Evolutionary conservation across 1,140 invertebrate species (phyloP).

Genomic region (Trinorchestia longiramus): DNA sequence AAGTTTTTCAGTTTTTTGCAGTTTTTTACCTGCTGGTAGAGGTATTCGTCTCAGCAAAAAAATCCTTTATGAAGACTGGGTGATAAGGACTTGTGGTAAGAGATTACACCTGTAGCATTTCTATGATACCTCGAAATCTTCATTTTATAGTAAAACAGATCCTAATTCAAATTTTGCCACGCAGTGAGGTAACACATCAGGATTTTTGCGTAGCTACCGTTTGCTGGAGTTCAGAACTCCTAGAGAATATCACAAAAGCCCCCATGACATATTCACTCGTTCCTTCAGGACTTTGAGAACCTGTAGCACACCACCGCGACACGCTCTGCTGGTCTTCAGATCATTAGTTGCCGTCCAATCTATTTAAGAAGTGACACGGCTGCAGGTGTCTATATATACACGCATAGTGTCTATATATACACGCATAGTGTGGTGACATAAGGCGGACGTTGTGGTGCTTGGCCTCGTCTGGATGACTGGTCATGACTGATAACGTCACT

Average conservation of each 20-base stretch:
- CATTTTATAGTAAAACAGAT: not conserved
- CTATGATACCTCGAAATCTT: not conserved
- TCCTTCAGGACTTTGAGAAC: not conserved
- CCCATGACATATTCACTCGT: not conserved
- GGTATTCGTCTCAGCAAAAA: not conserved
- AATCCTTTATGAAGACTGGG: not conserved
- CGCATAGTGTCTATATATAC: not conserved
- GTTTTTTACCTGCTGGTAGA: no score
- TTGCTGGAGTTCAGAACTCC: not conserved
- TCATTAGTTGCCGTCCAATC: not conserved
- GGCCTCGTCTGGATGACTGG: not conserved
- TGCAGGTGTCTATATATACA: not conserved
- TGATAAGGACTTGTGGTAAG: not conserved
- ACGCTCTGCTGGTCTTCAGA: not conserved
- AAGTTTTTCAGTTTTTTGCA: not conserved
- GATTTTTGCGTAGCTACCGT: not conserved
- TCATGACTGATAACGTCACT: conserved; percentile 23
- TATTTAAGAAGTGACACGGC: not conserved
- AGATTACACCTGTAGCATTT: not conserved
- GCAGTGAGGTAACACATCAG: not conserved
- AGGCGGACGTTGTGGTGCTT: not conserved
- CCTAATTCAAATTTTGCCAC: not conserved
- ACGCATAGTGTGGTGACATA: not conserved
- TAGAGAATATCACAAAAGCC: not conserved
- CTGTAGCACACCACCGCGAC: not conserved